Evolutionary conservation across 2,888 invertebrate genomes (phyloP).

Genomic region (Drosophila yooni): DNA sequence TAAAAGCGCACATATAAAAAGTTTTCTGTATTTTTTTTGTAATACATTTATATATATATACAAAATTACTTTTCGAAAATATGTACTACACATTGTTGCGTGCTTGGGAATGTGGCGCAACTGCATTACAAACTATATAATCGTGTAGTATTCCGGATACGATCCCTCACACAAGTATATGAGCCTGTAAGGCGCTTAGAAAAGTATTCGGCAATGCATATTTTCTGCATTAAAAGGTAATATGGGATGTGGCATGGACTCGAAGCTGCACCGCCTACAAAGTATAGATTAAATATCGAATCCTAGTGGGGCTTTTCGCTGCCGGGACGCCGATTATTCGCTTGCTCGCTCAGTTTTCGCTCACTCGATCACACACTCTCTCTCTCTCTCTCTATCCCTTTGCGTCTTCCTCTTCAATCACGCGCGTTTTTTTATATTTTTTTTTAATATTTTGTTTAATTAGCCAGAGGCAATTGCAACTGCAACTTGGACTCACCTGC

Average conservation of each 20-base stretch:
- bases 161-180: background rate
- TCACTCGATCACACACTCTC: background rate
- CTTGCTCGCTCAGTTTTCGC: background rate
- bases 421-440: background rate
- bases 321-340: background rate
- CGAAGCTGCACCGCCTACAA: background rate
- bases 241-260: background rate
- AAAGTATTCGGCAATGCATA: background rate
- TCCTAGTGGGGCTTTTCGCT: background rate
- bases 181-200: background rate
- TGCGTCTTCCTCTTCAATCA: background rate
- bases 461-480: conserved; percentile 23
- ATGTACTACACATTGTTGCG: too few species aligned
- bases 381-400: background rate
- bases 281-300: background rate
- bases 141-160: background rate
- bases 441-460: conserved; percentile 6
- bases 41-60: background rate
- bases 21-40: accelerated
- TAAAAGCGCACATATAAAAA: background rate
- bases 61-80: too few species aligned
- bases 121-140: background rate
- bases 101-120: background rate
- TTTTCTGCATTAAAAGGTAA: background rate
- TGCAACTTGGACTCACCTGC: conserved; percentile 66